Percentiles rank a stretch among this genome's conserved stretches.
Conservation (phyloP, 1,140 invertebrate genomes). For the Eufriesea mexicana region DNA sequence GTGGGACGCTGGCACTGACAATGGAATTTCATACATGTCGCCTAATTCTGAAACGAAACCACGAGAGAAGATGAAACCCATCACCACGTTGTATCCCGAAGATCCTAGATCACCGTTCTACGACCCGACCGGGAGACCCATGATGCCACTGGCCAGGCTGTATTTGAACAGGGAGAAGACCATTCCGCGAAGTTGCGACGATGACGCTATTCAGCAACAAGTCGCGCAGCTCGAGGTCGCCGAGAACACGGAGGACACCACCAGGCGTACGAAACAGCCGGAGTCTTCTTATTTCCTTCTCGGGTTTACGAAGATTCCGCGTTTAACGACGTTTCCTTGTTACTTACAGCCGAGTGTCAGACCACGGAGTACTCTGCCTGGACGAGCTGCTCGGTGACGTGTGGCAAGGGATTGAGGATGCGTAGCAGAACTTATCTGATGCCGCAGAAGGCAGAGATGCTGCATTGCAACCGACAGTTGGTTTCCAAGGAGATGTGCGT, state of each 20-base stretch:
- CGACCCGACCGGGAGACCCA: slow-evolving; percentile 87
- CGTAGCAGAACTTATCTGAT: slow-evolving; percentile 89
- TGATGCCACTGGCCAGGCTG: slow-evolving; percentile 91
- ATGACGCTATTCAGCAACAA: slow-evolving; percentile 84
- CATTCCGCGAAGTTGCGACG: slow-evolving; percentile 88
- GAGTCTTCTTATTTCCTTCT: not conserved
- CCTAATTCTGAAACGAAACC: slow-evolving; percentile 93
- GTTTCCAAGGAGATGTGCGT: slow-evolving; percentile 95
- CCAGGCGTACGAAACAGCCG: slow-evolving; percentile 85
- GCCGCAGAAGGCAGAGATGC: slow-evolving; percentile 89
- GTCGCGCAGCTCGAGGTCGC: slow-evolving; percentile 84
- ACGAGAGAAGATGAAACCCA: slow-evolving; percentile 92
- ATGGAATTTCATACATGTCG: slow-evolving; percentile 95
- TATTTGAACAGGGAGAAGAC: slow-evolving; percentile 89
- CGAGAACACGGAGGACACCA: slow-evolving; percentile 89
- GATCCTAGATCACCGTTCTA: slow-evolving; percentile 96
- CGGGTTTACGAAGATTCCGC: too few species aligned
- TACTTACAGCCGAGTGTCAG: slow-evolving; percentile 87
- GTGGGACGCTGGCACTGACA: slow-evolving; percentile 97
- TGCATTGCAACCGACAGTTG: slow-evolving; percentile 90
- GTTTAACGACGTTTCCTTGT: not conserved
- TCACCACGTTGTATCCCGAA: slow-evolving; percentile 93
- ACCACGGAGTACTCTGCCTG: slow-evolving; percentile 89
- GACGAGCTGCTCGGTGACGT: slow-evolving; percentile 92
- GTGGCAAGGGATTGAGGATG: slow-evolving; percentile 94